Conservation (phyloP, 2,888 invertebrate species). For the Lissonota sp. region DNA sequence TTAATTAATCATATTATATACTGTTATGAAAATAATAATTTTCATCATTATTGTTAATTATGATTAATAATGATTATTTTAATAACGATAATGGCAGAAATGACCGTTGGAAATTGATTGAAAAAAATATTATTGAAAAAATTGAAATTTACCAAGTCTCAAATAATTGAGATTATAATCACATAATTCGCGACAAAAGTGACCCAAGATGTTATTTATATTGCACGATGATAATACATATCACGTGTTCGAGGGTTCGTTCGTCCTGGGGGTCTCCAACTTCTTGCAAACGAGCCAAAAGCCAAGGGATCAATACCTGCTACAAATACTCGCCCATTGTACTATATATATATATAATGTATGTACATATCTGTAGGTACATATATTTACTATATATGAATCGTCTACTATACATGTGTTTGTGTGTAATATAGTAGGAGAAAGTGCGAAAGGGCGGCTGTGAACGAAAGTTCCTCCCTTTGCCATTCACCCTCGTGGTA, state of each 20-base stretch:
- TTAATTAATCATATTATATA: not conserved
- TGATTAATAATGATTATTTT: no score
- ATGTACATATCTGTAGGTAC: constrained; percentile 11
- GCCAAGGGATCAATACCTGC: constrained; percentile 66
- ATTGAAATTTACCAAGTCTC: no score
- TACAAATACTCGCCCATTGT: constrained; percentile 58
- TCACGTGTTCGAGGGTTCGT: constrained; percentile 6
- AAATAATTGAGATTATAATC: no score
- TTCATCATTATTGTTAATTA: not conserved
- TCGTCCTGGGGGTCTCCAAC: constrained; percentile 25
- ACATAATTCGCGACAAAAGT: no score
- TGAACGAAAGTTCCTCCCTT: constrained; percentile 22
- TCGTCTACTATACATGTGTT: not conserved
- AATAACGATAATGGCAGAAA: no score
- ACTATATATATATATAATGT: not conserved
- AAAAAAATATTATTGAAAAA: no score
- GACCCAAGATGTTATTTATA: not conserved
- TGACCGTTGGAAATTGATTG: no score
- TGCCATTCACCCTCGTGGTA: constrained; percentile 11
- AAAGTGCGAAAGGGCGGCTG: constrained; percentile 25
- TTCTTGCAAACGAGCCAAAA: constrained; percentile 63
- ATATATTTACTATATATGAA: constrained; percentile 16
- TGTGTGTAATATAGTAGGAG: no score
- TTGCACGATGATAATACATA: constrained; percentile 15
- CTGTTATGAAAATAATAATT: not conserved